Conservation (phyloP, 2,113 vertebrate genomes). For the pig (Sus scrofa) region T2T-Sscrofa CM000818.6:116245001-116245500, state of each 20-base stretch:
- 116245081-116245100: not conserved
- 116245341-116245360: not conserved
- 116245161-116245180: not conserved
- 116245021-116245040: not conserved
- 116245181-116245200: fast-evolving
- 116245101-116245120: not conserved
- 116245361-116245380: not conserved
- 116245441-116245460: not conserved
- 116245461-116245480: not conserved
- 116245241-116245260: not conserved
- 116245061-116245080: not conserved
- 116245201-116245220: not conserved
- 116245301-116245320: not conserved
- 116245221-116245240: not conserved
- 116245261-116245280: not conserved
- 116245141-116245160: not conserved
- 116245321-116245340: not conserved
- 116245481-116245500: not conserved
- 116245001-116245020: not conserved
- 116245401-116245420: not conserved
- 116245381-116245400: not conserved
- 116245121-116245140: not conserved
- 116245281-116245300: not conserved
- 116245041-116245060: not conserved
- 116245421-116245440: not conserved